Percentiles rank a stretch among this genome's conserved stretches.
Evolutionary conservation across 2,113 vertebrate species (phyloP).

Genomic region (Seriola dumerili): DNA sequence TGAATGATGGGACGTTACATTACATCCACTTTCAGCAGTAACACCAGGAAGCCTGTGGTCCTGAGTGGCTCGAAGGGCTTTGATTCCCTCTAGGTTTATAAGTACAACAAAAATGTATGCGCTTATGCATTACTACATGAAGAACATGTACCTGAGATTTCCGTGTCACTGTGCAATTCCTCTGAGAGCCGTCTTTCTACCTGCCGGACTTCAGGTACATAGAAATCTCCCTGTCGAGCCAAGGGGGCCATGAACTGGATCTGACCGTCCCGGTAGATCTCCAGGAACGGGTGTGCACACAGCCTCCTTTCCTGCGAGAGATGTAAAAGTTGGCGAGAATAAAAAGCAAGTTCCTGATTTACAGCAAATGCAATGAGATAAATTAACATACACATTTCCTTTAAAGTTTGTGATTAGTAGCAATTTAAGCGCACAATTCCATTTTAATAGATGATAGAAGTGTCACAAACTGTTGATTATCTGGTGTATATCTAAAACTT

Average conservation of each 20-base stretch:
- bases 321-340: background rate
- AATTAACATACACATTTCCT: background rate
- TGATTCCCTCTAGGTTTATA: no score
- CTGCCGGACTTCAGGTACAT: conserved; percentile 91
- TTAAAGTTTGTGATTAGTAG: background rate
- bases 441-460: background rate
- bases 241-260: conserved; percentile 93
- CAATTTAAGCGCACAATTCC: background rate
- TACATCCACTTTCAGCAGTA: background rate
- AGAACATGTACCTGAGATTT: conserved; percentile 86
- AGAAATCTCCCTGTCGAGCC: conserved; percentile 93
- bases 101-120: background rate
- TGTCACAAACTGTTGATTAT: background rate
- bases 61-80: background rate
- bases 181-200: conserved; percentile 79
- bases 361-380: no score
- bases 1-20: no score
- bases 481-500: background rate
- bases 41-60: background rate
- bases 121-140: background rate
- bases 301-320: conserved; percentile 89
- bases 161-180: conserved; percentile 83
- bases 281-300: conserved; percentile 92
- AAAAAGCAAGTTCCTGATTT: background rate
- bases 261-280: conserved; percentile 90